Evolutionary conservation across 2,888 invertebrate species (phyloP), one percentile per base, ranked within the genome.

Genomic region (Muscina levida): DNA sequence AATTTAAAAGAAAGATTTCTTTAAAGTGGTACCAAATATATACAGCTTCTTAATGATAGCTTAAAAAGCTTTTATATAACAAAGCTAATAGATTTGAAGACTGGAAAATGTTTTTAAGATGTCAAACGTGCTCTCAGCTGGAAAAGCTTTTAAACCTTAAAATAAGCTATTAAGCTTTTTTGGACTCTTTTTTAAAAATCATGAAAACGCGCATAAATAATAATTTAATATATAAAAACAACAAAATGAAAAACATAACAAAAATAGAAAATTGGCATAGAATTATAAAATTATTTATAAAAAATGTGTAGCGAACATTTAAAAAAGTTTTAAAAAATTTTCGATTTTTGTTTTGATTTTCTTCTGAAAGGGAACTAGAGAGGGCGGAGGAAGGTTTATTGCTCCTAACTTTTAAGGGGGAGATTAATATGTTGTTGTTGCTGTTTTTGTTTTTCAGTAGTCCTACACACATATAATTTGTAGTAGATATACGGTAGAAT

Each of bases 381-480:
- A 37, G 37, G 17, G n/a, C n/a, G n/a, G 37, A 31, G 17, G 42
- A 42, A 62, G 39, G 42, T 62, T 62, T 59, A 67, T 5, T 26
- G 44, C 56, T 67, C 71, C 75, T 72, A 76, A 76, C 65, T n/a
- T n/a, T n/a, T n/a, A 48, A 31, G 65, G 31, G 3, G 31, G 31
- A 31, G 31, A 31, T 31, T 31, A 31, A 31, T 31, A 31, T 3
- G 15, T 56, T 46, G 5, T 39, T 51, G 42, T 72, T 24, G n/a
- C 53, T 56, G 39, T 79, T 66, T 59, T 31, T 6, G n/a, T 37
- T 22, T 56, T 39, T 78, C 24, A 48, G n/a, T 70, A 10, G 72
- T 66, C 73, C 76, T 77, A 77, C 73, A 80, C 70, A 80, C 77
- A 65, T 76, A 62, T 59, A 59, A 39, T 26, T 11, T 37, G 39